Evolutionary conservation across 2,888 invertebrate species (phyloP).

Genomic region (Notodonta ziczac): DNA sequence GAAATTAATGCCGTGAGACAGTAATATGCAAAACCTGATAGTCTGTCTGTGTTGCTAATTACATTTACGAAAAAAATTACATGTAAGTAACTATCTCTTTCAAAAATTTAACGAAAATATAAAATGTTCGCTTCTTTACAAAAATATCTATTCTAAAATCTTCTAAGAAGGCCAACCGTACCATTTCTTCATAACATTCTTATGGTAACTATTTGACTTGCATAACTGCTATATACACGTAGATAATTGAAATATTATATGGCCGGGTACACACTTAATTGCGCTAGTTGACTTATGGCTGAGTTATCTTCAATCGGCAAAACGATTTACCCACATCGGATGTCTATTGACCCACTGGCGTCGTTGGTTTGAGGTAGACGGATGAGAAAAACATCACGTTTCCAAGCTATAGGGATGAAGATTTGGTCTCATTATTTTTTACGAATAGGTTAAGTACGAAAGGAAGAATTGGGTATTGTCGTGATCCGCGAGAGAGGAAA

Average conservation of each 20-base stretch:
- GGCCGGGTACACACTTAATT: slow-evolving; percentile 29
- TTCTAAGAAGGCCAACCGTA: slow-evolving; percentile 30
- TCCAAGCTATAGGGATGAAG: no score
- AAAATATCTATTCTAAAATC: background rate
- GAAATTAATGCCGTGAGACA: no score
- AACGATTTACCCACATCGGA: slow-evolving; percentile 25
- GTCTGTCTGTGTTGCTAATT: no score
- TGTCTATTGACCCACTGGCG: slow-evolving; percentile 29
- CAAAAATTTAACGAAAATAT: no score
- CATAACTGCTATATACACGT: slow-evolving; percentile 17
- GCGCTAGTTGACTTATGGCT: slow-evolving; percentile 17
- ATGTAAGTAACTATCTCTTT: no score
- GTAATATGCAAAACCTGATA: no score
- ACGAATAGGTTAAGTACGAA: no score
- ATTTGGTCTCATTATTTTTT: no score
- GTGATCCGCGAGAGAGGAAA: no score
- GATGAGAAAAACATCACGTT: slow-evolving; percentile 1
- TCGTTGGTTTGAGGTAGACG: slow-evolving; percentile 3
- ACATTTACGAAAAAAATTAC: no score
- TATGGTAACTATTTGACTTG: slow-evolving; percentile 14
- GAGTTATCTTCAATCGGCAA: slow-evolving; percentile 18
- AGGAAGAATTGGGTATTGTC: no score
- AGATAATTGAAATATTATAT: slow-evolving; percentile 35
- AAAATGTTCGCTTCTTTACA: no score
- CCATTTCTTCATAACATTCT: slow-evolving; percentile 26